Conservation (phyloP, 2,888 invertebrate genomes). For the Ypsolopha scabrella region DNA sequence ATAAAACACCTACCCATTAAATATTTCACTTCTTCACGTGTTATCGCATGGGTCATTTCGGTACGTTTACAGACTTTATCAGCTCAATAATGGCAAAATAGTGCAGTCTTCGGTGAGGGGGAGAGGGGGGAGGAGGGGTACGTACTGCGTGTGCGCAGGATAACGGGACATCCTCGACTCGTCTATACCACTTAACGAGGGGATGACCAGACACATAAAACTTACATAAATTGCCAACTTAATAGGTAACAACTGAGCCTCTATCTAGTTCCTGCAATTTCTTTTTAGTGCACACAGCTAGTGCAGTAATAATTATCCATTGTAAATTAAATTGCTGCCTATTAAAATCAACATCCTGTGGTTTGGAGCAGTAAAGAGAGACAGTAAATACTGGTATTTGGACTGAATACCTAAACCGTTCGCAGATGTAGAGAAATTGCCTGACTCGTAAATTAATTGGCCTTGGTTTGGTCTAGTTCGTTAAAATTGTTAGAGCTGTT, state of each 20-base stretch:
- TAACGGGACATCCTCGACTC: conserved; percentile 1
- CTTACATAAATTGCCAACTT: conserved; percentile 1
- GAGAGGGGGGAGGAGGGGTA: not conserved
- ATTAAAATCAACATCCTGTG: not conserved
- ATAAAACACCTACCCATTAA: too few relatives aligned
- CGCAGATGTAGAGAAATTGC: too few relatives aligned
- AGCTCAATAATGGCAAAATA: not conserved
- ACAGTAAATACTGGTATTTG: not conserved
- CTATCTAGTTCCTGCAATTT: not conserved
- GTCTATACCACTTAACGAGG: not conserved
- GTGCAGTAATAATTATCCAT: not conserved
- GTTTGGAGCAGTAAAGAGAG: not conserved
- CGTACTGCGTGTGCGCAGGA: not conserved
- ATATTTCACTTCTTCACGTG: too few relatives aligned
- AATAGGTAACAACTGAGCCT: not conserved
- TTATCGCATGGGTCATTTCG: too few relatives aligned
- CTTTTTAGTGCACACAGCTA: not conserved
- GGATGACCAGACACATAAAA: conserved; percentile 2
- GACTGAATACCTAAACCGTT: too few relatives aligned
- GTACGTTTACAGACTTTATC: too few relatives aligned
- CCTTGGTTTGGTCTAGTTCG: too few relatives aligned
- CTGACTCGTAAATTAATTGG: too few relatives aligned
- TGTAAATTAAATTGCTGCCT: not conserved
- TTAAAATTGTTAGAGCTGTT: too few relatives aligned
- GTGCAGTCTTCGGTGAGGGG: not conserved